Evolutionary conservation across 1,140 invertebrate species (phyloP), one percentile per base, ranked within the genome.

Genomic region (Dreissena polymorpha): DNA sequence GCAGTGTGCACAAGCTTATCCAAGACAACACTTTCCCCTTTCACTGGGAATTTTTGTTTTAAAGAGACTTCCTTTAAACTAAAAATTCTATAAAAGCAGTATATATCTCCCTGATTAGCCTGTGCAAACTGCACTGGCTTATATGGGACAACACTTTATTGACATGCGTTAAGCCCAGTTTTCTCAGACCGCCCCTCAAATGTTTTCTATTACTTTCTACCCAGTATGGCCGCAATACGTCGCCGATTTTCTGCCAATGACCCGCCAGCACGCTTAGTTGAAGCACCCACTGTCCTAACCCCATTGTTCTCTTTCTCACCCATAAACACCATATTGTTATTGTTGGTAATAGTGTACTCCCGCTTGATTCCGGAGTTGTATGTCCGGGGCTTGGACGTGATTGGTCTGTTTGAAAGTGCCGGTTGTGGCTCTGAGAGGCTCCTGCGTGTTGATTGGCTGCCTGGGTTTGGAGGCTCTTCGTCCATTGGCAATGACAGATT

Each of bases 211-310:
- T 50, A 82, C 60, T 82, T 82, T 53, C 83, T 72, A 3, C 87
- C 87, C 25, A 88, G 72, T 27, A 87, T 82, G n/a, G 77, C 80
- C 14, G 86, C 85, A 25, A 88, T 87, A 72, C 87, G 78, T 10
- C 76, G 68, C 57, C 86, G 81, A 70, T 87, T 88, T 60, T 88
- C 86, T 14, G 82, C 74, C 39, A 88, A 49, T 7, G 73, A 60
- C 16, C 78, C 78, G 0, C 78, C 78, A 25, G 55, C 25, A 23
- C 69, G 69, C 67, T 57, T 74, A 55, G 68, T 63, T 14, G 16
- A 70, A 21, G 39, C 63, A 14, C 68, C 70, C 0, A 68, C 79
- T 0, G 71, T 60, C n/a, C 29, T 70, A 55, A 49, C 50, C 16
- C n/a, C 68, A 16, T 65, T 53, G n/a, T 71, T 82, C 13, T 75